phyloP scores from a whole-genome alignment of 2,888 invertebrate genomes.

The Cetonia aurata region DNA sequence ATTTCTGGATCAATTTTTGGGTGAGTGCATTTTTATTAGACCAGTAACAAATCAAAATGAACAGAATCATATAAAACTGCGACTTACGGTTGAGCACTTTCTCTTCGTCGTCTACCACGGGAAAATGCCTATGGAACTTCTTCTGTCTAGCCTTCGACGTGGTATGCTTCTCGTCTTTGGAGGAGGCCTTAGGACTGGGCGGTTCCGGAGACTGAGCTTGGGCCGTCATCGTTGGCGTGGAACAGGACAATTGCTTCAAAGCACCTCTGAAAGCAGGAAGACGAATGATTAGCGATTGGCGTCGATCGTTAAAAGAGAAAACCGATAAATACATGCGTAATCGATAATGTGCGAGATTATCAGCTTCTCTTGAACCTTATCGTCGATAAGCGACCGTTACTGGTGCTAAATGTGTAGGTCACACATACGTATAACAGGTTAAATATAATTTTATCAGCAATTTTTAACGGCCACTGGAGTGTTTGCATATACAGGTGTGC shows the following conservation, averaged over 20 bases:
- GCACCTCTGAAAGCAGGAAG: slow-evolving; percentile 67
- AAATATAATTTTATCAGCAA: too few species aligned
- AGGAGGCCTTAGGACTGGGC: slow-evolving; percentile 63
- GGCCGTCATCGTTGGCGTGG: slow-evolving; percentile 68
- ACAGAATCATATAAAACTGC: background rate
- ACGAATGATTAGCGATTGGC: too few species aligned
- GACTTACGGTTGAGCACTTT: slow-evolving; percentile 86
- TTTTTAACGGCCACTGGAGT: too few species aligned
- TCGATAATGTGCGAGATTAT: too few species aligned
- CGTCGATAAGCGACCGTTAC: too few species aligned
- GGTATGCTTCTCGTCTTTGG: slow-evolving; percentile 55
- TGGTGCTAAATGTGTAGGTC: too few species aligned
- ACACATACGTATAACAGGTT: too few species aligned
- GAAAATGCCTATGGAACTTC: slow-evolving; percentile 91
- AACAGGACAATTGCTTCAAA: slow-evolving; percentile 73
- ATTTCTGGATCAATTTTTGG: too few species aligned
- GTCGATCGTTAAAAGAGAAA: too few species aligned
- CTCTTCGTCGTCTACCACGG: slow-evolving; percentile 86
- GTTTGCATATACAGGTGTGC: too few species aligned
- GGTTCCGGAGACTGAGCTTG: slow-evolving; percentile 64
- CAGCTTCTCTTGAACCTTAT: too few species aligned
- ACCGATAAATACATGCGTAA: too few species aligned
- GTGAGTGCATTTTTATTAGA: background rate
- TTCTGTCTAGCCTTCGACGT: slow-evolving; percentile 85
- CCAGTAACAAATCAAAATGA: background rate